These are phyloP conservation scores for Leptobrachium leishanense DNA, from an alignment of 2,113 vertebrate genomes.

Conservation along the genomic window DNA sequence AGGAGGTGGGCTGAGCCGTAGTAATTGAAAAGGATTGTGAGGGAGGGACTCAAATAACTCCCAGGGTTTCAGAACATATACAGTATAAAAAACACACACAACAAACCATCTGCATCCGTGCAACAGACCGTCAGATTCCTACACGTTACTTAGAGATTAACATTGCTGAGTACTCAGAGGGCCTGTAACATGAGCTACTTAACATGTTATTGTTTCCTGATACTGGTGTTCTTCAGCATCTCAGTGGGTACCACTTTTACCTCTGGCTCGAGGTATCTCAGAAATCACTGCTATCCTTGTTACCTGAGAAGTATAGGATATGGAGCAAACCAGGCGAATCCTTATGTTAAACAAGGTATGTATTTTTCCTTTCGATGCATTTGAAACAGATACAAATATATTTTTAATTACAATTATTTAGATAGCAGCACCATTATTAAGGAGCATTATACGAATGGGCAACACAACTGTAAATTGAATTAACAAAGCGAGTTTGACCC, in stretches of 20 bases:
- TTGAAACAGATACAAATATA: too few species aligned
- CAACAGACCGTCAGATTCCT: not conserved
- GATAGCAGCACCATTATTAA: too few species aligned
- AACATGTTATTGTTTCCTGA: slow-evolving; percentile 46
- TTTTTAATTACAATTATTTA: too few species aligned
- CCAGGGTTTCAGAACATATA: slow-evolving; percentile 18
- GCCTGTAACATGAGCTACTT: not conserved
- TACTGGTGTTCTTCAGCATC: slow-evolving; percentile 56
- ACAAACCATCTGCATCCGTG: slow-evolving; percentile 10
- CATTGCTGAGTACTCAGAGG: accelerated
- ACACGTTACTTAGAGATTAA: not conserved
- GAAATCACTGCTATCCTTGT: slow-evolving; percentile 81
- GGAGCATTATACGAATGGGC: too few species aligned
- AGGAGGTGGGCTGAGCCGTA: slow-evolving; percentile 52
- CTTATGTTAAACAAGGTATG: slow-evolving; percentile 46
- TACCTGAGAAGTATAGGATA: slow-evolving; percentile 65
- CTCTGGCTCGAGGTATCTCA: slow-evolving; percentile 63
- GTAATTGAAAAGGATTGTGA: slow-evolving; percentile 37
- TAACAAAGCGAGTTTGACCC: too few species aligned
- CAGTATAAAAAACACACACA: slow-evolving; percentile 23
- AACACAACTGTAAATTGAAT: too few species aligned
- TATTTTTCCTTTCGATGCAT: not conserved
- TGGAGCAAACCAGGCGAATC: slow-evolving; percentile 44
- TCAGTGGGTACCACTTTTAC: slow-evolving; percentile 56
- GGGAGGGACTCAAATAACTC: slow-evolving; percentile 18